phyloP scores from a whole-genome alignment of 1,140 invertebrate species.

The Pseudomyrmex concolor region DNA sequence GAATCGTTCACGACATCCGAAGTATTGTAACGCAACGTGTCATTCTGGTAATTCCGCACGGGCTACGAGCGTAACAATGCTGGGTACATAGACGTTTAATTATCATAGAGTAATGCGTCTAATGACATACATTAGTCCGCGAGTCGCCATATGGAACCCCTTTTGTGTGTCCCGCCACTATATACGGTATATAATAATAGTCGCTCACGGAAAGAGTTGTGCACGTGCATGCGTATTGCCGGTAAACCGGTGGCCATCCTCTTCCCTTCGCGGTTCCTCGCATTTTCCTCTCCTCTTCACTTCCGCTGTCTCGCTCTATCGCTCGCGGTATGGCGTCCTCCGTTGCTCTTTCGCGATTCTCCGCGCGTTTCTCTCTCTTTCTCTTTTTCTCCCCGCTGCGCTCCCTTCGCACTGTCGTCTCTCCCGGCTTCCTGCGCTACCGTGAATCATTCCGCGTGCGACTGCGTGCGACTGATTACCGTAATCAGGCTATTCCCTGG shows the following conservation, averaged over 20 bases:
- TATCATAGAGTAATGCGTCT: constrained; percentile 85
- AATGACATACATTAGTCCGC: constrained; percentile 85
- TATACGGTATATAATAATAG: constrained; percentile 75
- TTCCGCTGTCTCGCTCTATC: constrained; percentile 1
- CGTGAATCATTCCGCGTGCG: constrained; percentile 74
- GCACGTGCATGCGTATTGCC: constrained; percentile 66
- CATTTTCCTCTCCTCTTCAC: constrained; percentile 34
- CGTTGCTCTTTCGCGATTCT: constrained; percentile 16
- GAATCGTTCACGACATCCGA: constrained; percentile 82
- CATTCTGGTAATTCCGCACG: constrained; percentile 82
- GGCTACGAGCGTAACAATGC: constrained; percentile 84
- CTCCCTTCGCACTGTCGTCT: not conserved
- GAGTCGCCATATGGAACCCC: constrained; percentile 83
- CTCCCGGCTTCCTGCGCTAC: constrained; percentile 60
- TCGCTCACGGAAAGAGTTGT: constrained; percentile 72
- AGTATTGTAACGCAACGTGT: constrained; percentile 85
- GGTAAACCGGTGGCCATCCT: constrained; percentile 67
- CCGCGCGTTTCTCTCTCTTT: constrained; percentile 14
- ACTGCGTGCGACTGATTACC: constrained; percentile 75
- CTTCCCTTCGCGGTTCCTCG: constrained; percentile 80
- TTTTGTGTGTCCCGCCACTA: constrained; percentile 70
- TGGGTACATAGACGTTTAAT: constrained; percentile 84
- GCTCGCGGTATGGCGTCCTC: constrained; percentile 27
- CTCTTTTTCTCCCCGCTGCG: not conserved
- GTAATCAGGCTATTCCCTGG: constrained; percentile 73